Percentiles rank a stretch among this genome's conserved stretches.
phyloP scores from a whole-genome alignment of 2,113 vertebrate species.

The Pogona vitticeps region DNA sequence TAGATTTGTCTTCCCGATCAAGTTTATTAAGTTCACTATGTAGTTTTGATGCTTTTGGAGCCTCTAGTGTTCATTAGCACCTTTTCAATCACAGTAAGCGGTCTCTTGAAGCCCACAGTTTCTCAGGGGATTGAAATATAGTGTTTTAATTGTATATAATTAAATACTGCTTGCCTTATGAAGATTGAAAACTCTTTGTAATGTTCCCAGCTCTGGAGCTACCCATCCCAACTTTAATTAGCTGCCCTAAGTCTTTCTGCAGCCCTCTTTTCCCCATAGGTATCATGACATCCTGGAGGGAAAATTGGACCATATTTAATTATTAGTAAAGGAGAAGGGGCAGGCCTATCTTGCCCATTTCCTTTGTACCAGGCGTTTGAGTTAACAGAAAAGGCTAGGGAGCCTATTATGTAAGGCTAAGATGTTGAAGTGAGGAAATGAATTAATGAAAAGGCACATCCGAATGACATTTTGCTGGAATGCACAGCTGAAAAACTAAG shows the following conservation, averaged over 20 bases:
- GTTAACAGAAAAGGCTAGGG: constrained; percentile 20
- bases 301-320: constrained; percentile 52
- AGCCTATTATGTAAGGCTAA: not conserved
- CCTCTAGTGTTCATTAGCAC: constrained; percentile 43
- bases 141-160: constrained; percentile 68
- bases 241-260: constrained; percentile 58
- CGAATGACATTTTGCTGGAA: not conserved
- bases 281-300: constrained; percentile 47
- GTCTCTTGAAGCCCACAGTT: constrained; percentile 25
- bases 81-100: constrained; percentile 35
- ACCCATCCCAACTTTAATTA: constrained; percentile 62
- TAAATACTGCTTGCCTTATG: constrained; percentile 63
- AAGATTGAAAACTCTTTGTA: constrained; percentile 63
- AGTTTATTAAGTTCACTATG: constrained; percentile 16
- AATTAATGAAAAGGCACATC: not conserved
- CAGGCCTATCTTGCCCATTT: not conserved
- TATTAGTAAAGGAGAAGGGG: constrained; percentile 43
- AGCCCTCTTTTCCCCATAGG: constrained; percentile 48
- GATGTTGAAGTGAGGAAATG: not conserved
- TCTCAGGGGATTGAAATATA: constrained; percentile 36
- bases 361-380: constrained; percentile 19
- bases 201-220: constrained; percentile 40
- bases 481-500: not conserved
- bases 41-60: constrained; percentile 23
- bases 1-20: constrained; percentile 27